Evolutionary conservation across 2,113 vertebrate genomes (phyloP), one percentile per base, ranked within the genome.

Genomic region (Oncorhynchus tshawytscha): DNA sequence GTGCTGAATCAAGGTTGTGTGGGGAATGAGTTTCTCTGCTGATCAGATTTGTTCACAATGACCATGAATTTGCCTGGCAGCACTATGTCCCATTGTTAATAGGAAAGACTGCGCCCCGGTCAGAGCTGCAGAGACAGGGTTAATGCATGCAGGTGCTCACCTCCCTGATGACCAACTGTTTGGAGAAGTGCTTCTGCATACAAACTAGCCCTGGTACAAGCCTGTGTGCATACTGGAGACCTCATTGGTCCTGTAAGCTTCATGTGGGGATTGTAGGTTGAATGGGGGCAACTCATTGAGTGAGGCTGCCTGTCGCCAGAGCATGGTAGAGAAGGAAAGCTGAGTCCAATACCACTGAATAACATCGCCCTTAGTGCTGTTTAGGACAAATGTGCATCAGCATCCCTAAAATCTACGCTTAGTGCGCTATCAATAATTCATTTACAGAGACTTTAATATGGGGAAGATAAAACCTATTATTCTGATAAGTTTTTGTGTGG

Each of bases 121-220:
- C 72, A 72, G 72, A 73, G 72, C 69, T 77, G 62, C 25, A 57
- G 18, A 48, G 20, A 59, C 20, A 39, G 4, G 1, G 18, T 20
- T 78, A 81, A 84, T 86, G 67, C 80, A 81, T 89, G 78, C 83
- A 84, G 77, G 79, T 76, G 73, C 79, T 83, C 68, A 59, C 65
- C 54, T 80, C 72, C 64, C 77, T 78, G 80, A 79, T 83, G 75
- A 67, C 69, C 75, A 71, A 45, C 78, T 73, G 67, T 84, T 73
- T 78, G 73, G 78, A 76, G 72, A 71, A 78, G 75, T 84, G 83
- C 71, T 29, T 74, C 75, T 85, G 85, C 85, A 90, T 84, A 86
- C 75, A 81, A 84, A 88, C 74, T 27, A 76, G 70, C 57, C 54
- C 62, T 12, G 22, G 71, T 31, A 72, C 62, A 74, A 72, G 70